Evolutionary conservation across 2,797 vertebrate species (phyloP).

Genomic region (Thunnus albacares): DNA sequence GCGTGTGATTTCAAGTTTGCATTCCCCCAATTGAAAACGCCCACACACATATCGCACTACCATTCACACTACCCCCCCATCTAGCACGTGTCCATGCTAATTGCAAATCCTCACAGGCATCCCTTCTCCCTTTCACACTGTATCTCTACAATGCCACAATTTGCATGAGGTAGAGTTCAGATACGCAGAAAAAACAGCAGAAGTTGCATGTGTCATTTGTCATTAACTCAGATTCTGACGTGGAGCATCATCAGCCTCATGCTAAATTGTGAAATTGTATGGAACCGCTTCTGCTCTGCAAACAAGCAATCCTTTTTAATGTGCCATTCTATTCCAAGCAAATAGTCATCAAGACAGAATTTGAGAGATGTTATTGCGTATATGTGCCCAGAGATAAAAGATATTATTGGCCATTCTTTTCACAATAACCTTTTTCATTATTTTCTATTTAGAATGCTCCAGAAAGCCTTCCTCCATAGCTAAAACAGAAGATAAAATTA

Average conservation of each 20-base stretch:
- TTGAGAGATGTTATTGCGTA: conserved; percentile 12
- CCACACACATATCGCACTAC: conserved; percentile 57
- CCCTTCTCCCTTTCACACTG: conserved; percentile 46
- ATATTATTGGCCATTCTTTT: conserved; percentile 25
- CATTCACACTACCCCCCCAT: conserved; percentile 41
- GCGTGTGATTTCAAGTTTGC: conserved; percentile 61
- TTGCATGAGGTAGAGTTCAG: conserved; percentile 49
- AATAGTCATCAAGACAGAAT: conserved; percentile 23
- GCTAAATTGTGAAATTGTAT: conserved; percentile 43
- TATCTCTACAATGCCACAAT: conserved; percentile 53
- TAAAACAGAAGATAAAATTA: conserved; percentile 31
- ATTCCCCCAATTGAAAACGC: conserved; percentile 54
- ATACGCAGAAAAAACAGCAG: conserved; percentile 38
- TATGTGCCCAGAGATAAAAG: not conserved
- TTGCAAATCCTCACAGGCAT: conserved; percentile 65
- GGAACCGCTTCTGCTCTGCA: conserved; percentile 29
- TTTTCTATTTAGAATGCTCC: conserved; percentile 12
- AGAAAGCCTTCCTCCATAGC: conserved; percentile 29
- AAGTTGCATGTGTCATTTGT: conserved; percentile 28
- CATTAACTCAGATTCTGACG: conserved; percentile 22
- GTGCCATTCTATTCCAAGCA: conserved; percentile 10
- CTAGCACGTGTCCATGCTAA: conserved; percentile 56
- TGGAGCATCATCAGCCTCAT: conserved; percentile 20
- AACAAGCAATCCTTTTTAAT: conserved; percentile 28
- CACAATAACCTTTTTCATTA: conserved; percentile 20